phyloP scores from a whole-genome alignment of 2,797 vertebrate genomes.

The Acipenser oxyrinchus region DNA sequence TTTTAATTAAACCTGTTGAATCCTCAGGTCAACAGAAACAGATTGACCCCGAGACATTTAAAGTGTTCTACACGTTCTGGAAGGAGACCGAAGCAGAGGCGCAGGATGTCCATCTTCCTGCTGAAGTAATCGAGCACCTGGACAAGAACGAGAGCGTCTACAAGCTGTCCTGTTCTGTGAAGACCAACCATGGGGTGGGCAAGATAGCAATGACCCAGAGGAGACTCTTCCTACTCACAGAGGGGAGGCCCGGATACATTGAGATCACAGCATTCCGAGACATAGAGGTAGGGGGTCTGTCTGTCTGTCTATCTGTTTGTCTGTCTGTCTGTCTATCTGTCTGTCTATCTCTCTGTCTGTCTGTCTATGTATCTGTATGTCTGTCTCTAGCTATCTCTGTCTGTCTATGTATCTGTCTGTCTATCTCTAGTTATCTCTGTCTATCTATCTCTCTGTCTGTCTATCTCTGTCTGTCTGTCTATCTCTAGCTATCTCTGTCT shows the following conservation, averaged over 20 bases:
- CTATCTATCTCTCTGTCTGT: too few relatives aligned
- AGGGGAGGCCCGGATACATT: slow-evolving; percentile 65
- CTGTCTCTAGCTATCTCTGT: too few relatives aligned
- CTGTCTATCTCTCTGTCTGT: too few relatives aligned
- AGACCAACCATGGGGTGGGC: slow-evolving; percentile 79
- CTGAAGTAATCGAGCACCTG: slow-evolving; percentile 60
- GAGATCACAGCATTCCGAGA: slow-evolving; percentile 86
- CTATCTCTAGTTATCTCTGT: too few relatives aligned
- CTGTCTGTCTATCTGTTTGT: too few relatives aligned
- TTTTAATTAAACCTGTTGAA: too few relatives aligned
- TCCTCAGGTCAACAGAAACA: slow-evolving; percentile 67
- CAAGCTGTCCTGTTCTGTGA: slow-evolving; percentile 82
- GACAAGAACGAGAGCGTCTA: slow-evolving; percentile 83
- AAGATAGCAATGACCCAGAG: slow-evolving; percentile 97
- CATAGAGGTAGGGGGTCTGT: slow-evolving; percentile 64
- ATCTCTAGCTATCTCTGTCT: too few relatives aligned
- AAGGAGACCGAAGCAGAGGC: slow-evolving; percentile 79
- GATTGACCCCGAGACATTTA: slow-evolving; percentile 78
- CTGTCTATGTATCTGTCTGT: too few relatives aligned
- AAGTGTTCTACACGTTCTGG: slow-evolving; percentile 85
- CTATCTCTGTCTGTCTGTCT: too few relatives aligned
- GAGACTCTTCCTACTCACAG: slow-evolving; percentile 78
- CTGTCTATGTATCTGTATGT: too few relatives aligned
- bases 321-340: too few relatives aligned
- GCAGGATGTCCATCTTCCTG: slow-evolving; percentile 70